Conservation (phyloP, 2,797 vertebrate species). For the Craterocephalus amniculus region DNA sequence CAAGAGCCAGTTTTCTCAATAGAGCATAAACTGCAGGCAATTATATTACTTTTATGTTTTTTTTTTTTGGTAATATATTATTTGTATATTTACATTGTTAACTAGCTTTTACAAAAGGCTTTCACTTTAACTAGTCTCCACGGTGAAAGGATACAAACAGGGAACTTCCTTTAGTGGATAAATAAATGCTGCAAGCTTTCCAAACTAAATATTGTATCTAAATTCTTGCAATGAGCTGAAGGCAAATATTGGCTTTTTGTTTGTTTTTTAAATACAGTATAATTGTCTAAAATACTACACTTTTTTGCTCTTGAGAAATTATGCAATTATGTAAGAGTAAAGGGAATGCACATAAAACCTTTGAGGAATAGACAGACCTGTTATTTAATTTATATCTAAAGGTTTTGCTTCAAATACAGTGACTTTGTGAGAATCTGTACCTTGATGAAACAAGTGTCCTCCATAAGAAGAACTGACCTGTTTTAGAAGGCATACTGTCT, state of each 20-base stretch:
- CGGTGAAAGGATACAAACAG: conserved; percentile 10
- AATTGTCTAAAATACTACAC: conserved; percentile 35
- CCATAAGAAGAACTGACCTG: neutral
- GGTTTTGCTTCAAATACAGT: conserved; percentile 19
- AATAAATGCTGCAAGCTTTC: conserved; percentile 23
- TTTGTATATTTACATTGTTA: conserved; percentile 62
- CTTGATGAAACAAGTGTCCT: neutral
- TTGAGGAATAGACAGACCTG: conserved; percentile 18
- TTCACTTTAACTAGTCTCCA: conserved; percentile 25
- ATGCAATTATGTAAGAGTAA: conserved; percentile 43
- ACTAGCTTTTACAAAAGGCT: conserved; percentile 38
- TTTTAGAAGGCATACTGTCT: neutral
- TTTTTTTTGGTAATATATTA: conserved; percentile 63
- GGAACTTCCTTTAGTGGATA: conserved; percentile 17
- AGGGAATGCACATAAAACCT: conserved; percentile 47
- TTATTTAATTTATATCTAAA: conserved; percentile 25
- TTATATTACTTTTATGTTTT: conserved; percentile 59
- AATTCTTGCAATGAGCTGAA: conserved; percentile 60
- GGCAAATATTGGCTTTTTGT: conserved; percentile 69
- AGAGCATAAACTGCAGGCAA: conserved; percentile 29
- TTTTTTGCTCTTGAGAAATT: conserved; percentile 30
- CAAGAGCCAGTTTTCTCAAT: conserved; percentile 19
- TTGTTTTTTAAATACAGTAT: conserved; percentile 14
- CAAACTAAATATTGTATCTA: conserved; percentile 35
- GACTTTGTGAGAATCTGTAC: neutral